Percentiles rank a stretch among this genome's conserved stretches.
These are phyloP conservation scores for Liasis olivaceus DNA, from an alignment of 2,797 vertebrate genomes.

Conservation along the genomic window DNA sequence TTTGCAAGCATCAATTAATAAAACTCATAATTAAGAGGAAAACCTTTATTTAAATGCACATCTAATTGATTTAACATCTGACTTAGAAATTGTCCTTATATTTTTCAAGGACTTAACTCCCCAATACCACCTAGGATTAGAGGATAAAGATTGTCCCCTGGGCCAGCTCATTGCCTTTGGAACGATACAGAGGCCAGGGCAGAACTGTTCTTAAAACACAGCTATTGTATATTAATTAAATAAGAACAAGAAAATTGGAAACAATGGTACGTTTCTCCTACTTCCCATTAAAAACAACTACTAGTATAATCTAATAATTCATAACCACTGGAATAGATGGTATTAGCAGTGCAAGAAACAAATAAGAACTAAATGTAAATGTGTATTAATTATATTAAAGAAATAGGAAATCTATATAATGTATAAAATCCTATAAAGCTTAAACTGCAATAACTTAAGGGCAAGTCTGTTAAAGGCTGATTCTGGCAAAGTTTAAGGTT, in stretches of 20 bases:
- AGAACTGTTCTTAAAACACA: slow-evolving; percentile 42
- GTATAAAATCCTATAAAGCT: not conserved
- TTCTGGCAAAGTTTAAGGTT: not conserved
- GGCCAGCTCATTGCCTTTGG: slow-evolving; percentile 44
- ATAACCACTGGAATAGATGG: not conserved
- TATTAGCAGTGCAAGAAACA: slow-evolving; percentile 31
- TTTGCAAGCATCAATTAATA: slow-evolving; percentile 48
- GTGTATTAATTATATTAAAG: slow-evolving; percentile 38
- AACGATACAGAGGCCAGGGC: slow-evolving; percentile 18
- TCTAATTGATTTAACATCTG: slow-evolving; percentile 28
- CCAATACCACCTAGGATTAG: slow-evolving; percentile 12
- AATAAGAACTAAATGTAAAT: slow-evolving; percentile 28
- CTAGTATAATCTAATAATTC: slow-evolving; percentile 43
- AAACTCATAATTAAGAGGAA: slow-evolving; percentile 24
- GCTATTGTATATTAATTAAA: not conserved
- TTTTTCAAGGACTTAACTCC: not conserved
- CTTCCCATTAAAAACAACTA: slow-evolving; percentile 28
- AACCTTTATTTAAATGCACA: slow-evolving; percentile 33
- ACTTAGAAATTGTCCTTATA: slow-evolving; percentile 26
- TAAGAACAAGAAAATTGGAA: slow-evolving; percentile 29
- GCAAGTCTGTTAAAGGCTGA: not conserved
- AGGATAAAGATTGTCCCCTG: not conserved
- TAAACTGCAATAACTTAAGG: not conserved
- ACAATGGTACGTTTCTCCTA: not conserved
- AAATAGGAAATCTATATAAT: slow-evolving; percentile 24